phyloP scores from a whole-genome alignment of 1,140 invertebrate species.

The Drosophila pallidifrons region DNA sequence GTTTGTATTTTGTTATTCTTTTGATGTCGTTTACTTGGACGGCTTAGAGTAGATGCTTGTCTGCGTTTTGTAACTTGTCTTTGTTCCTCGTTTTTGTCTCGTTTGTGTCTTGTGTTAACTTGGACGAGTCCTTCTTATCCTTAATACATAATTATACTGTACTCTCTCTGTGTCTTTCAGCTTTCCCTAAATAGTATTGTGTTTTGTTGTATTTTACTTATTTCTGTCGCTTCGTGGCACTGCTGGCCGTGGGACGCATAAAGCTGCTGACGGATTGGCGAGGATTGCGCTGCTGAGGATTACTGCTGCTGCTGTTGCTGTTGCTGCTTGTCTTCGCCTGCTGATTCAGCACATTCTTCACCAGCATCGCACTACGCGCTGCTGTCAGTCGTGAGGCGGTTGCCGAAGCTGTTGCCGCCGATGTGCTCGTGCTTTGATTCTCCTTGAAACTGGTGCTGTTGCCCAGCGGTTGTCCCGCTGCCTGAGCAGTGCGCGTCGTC shows the following conservation, averaged over 20 bases:
- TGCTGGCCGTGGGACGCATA: constrained; percentile 86
- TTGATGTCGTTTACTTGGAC: constrained; percentile 65
- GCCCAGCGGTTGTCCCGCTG: constrained; percentile 40
- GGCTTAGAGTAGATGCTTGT: constrained; percentile 71
- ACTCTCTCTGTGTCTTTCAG: neutral
- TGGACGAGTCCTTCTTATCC: constrained; percentile 38
- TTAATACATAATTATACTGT: neutral
- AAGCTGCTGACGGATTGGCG: constrained; percentile 85
- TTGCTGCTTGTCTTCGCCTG: constrained; percentile 49
- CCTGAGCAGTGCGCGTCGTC: constrained; percentile 13
- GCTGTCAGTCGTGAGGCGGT: constrained; percentile 53
- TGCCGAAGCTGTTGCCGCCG: constrained; percentile 44
- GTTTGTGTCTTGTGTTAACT: constrained; percentile 53
- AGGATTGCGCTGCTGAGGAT: constrained; percentile 55
- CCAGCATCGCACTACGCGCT: constrained; percentile 75
- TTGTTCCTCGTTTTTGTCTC: constrained; percentile 9
- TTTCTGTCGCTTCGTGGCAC: constrained; percentile 85
- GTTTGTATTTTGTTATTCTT: constrained; percentile 14
- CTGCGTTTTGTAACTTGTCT: constrained; percentile 61
- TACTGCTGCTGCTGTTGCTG: constrained; percentile 51
- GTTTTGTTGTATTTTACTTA: constrained; percentile 17
- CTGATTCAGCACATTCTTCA: constrained; percentile 74
- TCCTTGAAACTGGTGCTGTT: constrained; percentile 80
- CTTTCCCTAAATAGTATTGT: neutral
- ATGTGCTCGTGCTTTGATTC: constrained; percentile 50